Evolutionary conservation across 2,888 invertebrate species (phyloP).

Genomic region (Sarcophaga variegata): DNA sequence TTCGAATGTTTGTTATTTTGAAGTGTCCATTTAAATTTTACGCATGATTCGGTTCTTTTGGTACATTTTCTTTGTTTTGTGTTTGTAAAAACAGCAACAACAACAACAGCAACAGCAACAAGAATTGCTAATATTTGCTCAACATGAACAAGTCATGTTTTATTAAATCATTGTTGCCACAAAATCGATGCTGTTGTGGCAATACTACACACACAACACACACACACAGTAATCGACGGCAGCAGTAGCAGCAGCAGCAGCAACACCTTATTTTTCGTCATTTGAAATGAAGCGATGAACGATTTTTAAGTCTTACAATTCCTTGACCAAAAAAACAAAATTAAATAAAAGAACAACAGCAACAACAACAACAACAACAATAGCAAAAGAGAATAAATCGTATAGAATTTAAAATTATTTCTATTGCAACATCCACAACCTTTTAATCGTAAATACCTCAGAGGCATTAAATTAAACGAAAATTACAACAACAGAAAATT

Average conservation of each 20-base stretch:
- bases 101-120: not conserved
- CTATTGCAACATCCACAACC: slow-evolving; percentile 5
- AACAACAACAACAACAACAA: not conserved
- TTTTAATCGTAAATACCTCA: not conserved
- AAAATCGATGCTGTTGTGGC: not conserved
- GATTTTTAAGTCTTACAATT: not conserved
- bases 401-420: not conserved
- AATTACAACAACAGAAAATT: not conserved
- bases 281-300: not conserved
- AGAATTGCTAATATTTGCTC: slow-evolving; percentile 27
- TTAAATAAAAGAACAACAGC: too few species aligned
- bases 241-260: not conserved
- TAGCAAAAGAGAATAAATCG: not conserved
- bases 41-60: slow-evolving; percentile 2
- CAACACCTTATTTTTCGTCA: not conserved
- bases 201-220: not conserved
- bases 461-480: slow-evolving; percentile 25
- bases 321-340: too few species aligned
- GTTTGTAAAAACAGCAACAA: not conserved
- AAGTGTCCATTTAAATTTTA: not conserved
- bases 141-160: slow-evolving; percentile 14
- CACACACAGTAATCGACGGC: not conserved
- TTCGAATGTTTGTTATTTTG: not conserved
- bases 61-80: not conserved
- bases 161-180: slow-evolving; percentile 11